Evolutionary conservation across 2,888 invertebrate genomes (phyloP).

Genomic region (Girardia tigrina): DNA sequence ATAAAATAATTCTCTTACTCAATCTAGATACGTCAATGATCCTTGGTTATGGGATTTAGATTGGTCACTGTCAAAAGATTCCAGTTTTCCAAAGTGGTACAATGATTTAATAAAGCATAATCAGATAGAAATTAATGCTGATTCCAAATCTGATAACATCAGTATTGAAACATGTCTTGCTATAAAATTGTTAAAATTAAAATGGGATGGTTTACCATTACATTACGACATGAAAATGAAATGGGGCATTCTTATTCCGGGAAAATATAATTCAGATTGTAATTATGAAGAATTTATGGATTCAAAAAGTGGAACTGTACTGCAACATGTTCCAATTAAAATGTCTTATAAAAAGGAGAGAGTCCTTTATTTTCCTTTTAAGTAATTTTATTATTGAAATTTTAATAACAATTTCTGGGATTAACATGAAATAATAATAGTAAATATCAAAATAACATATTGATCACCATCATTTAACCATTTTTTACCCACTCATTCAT

Average conservation of each 20-base stretch:
- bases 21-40: constrained; percentile 52
- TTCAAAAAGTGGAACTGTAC: neutral
- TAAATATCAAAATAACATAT: no score
- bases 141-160: constrained; percentile 62
- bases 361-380: no score
- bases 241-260: constrained; percentile 71
- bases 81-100: constrained; percentile 62
- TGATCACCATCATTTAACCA: no score
- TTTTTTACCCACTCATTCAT: no score
- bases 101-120: constrained; percentile 66
- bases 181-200: constrained; percentile 72
- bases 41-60: constrained; percentile 93
- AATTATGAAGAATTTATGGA: constrained; percentile 30
- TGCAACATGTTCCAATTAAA: neutral
- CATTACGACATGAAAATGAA: constrained; percentile 60
- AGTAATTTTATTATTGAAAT: no score
- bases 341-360: no score
- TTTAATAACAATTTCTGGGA: no score
- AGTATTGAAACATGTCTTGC: constrained; percentile 52
- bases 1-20: neutral
- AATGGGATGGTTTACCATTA: constrained; percentile 85
- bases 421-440: no score
- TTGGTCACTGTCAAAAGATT: constrained; percentile 55
- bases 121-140: constrained; percentile 52
- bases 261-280: constrained; percentile 35